Evolutionary conservation across 1,140 invertebrate species (phyloP).

Genomic region (Trinorchestia longiramus): DNA sequence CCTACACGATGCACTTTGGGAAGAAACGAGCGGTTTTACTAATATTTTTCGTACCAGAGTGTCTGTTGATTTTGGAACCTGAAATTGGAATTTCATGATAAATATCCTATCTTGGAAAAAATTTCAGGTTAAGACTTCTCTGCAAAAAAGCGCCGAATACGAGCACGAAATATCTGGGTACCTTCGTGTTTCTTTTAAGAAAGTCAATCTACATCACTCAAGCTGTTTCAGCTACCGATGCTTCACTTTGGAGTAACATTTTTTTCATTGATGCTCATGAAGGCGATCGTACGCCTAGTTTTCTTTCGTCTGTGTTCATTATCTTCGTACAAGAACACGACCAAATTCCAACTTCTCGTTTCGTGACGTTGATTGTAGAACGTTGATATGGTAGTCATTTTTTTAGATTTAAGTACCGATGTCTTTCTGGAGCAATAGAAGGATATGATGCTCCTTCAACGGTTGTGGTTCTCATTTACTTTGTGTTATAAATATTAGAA

Average conservation of each 20-base stretch:
- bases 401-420: slow-evolving; percentile 2
- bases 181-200: not conserved
- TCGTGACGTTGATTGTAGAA: not conserved
- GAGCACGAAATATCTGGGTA: too few relatives aligned
- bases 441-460: not conserved
- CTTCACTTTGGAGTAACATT: not conserved
- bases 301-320: not conserved
- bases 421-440: slow-evolving; percentile 9
- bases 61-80: too few relatives aligned
- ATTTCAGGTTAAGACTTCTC: too few relatives aligned
- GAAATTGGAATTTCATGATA: too few relatives aligned
- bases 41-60: too few relatives aligned
- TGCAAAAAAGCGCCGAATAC: too few relatives aligned
- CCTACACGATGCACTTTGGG: too few relatives aligned
- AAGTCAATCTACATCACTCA: not conserved
- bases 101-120: too few relatives aligned
- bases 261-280: not conserved
- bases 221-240: not conserved
- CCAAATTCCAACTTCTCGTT: not conserved
- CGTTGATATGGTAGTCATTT: not conserved
- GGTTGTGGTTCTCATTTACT: slow-evolving; percentile 20
- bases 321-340: not conserved
- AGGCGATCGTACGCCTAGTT: not conserved
- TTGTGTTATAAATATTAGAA: slow-evolving; percentile 52
- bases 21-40: too few relatives aligned